Percentiles rank a stretch among this genome's conserved stretches.
These are phyloP conservation scores for Dermochelys coriacea DNA, from an alignment of 2,797 vertebrate genomes.

Conservation along the genomic window DNA sequence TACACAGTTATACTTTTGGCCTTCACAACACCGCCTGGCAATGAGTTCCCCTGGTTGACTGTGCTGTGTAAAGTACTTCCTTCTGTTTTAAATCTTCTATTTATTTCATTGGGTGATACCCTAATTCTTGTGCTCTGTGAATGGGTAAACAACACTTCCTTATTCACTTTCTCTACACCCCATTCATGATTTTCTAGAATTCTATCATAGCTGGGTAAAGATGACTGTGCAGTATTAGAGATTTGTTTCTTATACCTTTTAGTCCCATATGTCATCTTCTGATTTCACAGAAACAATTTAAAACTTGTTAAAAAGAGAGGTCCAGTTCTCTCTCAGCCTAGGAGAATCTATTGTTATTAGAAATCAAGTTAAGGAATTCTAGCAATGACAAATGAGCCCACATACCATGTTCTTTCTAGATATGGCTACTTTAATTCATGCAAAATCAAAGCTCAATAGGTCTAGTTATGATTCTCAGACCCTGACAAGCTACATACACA, in stretches of 20 bases:
- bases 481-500: background rate
- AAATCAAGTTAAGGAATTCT: background rate
- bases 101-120: background rate
- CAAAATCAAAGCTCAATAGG: background rate
- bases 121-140: too few relatives aligned
- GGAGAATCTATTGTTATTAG: rapidly evolving
- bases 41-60: too few relatives aligned
- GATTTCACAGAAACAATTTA: background rate
- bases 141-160: too few relatives aligned
- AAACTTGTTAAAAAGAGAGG: background rate
- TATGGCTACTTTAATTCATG: background rate
- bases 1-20: background rate
- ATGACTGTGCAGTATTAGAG: rapidly evolving
- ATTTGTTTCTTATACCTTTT: background rate
- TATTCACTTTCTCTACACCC: too few relatives aligned
- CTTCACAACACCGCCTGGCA: background rate
- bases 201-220: background rate
- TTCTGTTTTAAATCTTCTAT: background rate
- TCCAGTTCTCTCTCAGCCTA: rapidly evolving
- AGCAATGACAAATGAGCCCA: background rate
- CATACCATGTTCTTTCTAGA: background rate
- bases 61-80: background rate
- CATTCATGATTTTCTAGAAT: too few relatives aligned
- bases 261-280: background rate
- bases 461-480: background rate